Base-by-base conservation (phyloP, 2,113 vertebrate species). In the Lampris megalopsis region DNA sequence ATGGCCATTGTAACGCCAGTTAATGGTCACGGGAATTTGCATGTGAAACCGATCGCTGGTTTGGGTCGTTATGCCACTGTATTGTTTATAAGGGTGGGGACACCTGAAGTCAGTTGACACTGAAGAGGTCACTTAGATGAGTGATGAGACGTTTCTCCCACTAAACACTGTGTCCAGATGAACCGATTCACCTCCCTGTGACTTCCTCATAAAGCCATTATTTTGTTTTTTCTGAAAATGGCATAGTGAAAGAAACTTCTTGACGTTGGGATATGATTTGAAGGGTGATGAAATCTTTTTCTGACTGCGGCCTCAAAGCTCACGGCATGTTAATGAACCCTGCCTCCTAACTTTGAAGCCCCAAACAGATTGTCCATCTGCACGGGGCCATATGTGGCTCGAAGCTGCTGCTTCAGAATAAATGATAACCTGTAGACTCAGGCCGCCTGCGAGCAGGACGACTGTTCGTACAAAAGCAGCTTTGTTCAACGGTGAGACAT, bases 351-450 rank as follows among this genome's bases (percentile, higher is more conserved):
- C 88, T 91, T 81, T 86, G 85, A 89, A 86, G 86, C 80, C 72
- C 3, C 73, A 76, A 81, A 87, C 90, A 90, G 92, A 86, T 81
- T 77, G 83, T 82, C 84, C 84, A 88, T 91, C 82, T 91, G 89
- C 3, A 80, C 59, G 54, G n/a, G 8, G 76, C 90, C 91, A 86
- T 88, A 91, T 87, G 66, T 40, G 38, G 53, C 45, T 52, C 84
- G 40, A 77, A 75, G 75, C 83, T 52, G 73, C 81, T 7, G 83
- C 85, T 38, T 77, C 81, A 47, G 77, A 79, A 37, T 40, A 74
- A 72, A 74, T 38, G 42, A 58, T 78, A 77, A 73, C 53, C 74
- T 47, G 69, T 47, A 49, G 41, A 73, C 78, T 74, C 70, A 45
- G 63, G 45, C 71, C 60, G 73, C 9, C 84, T 81, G 86, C 59